phyloP scores from a whole-genome alignment of 2,797 vertebrate genomes.

The Sebastes vulpes region DNA sequence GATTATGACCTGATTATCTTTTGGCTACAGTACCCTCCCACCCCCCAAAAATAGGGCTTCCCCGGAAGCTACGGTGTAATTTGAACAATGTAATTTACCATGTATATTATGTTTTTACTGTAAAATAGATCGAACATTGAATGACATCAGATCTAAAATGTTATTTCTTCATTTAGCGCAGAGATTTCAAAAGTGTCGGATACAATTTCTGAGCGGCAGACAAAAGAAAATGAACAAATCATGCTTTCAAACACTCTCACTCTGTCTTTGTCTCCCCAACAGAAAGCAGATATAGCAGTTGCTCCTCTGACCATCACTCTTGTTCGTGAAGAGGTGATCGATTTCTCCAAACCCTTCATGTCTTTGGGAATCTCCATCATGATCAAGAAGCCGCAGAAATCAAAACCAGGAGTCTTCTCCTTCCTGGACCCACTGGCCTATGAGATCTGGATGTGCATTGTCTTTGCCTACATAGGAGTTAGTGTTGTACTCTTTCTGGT shows the following conservation, averaged over 20 bases:
- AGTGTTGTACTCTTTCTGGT: conserved; percentile 99
- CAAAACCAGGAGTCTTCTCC: conserved; percentile 98
- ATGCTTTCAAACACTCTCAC: not conserved
- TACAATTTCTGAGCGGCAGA: too few species aligned
- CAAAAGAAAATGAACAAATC: not conserved
- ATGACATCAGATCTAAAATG: too few species aligned
- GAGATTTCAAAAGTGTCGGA: too few species aligned
- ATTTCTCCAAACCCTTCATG: conserved; percentile 99
- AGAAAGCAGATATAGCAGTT: conserved; percentile 98
- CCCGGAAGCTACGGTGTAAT: too few species aligned
- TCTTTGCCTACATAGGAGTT: conserved; percentile 98
- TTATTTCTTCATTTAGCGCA: too few species aligned
- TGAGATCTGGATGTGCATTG: conserved; percentile 99
- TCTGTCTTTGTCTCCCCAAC: conserved; percentile 49
- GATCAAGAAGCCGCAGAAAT: conserved; percentile 99
- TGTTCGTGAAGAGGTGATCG: conserved; percentile 98
- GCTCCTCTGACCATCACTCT: conserved; percentile 97
- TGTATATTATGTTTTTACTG: too few species aligned
- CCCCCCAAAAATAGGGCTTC: too few species aligned
- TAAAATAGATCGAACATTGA: too few species aligned
- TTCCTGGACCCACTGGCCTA: conserved; percentile 98
- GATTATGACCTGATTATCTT: too few species aligned
- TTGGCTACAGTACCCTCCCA: too few species aligned
- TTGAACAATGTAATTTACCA: too few species aligned
- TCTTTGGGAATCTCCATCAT: conserved; percentile 99